These are phyloP conservation scores for Mus spicilegus DNA, from an alignment of 2,113 vertebrate species.

Conservation along the genomic window DNA sequence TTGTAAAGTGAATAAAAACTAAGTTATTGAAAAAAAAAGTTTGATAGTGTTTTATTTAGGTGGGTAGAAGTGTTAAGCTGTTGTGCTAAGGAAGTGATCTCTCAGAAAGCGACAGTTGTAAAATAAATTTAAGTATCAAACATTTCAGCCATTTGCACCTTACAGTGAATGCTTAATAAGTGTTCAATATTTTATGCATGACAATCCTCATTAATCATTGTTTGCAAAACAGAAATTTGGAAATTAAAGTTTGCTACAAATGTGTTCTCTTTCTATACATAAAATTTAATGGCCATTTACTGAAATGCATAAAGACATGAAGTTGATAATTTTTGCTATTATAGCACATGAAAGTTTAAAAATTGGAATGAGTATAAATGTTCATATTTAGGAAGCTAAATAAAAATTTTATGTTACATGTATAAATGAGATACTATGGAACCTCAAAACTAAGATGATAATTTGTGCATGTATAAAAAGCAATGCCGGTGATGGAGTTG, in stretches of 20 bases:
- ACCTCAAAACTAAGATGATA: background rate
- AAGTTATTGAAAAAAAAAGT: background rate
- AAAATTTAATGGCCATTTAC: constrained; percentile 19
- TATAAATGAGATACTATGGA: background rate
- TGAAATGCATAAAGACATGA: background rate
- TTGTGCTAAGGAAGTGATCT: background rate
- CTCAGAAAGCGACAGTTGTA: background rate
- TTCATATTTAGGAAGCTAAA: background rate
- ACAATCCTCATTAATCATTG: background rate
- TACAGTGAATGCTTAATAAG: background rate
- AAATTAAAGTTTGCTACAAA: background rate
- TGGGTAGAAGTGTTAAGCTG: background rate
- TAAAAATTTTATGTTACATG: background rate
- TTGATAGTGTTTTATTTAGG: background rate
- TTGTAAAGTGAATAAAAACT: too few species aligned
- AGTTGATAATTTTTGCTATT: background rate
- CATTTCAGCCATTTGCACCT: background rate
- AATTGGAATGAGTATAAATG: background rate
- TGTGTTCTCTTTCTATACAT: background rate
- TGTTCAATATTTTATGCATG: background rate
- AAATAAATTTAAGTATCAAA: background rate
- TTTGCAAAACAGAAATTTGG: background rate
- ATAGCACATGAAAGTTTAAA: background rate
- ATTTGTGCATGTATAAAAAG: background rate
- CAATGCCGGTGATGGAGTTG: background rate